A percentile compares a stretch with the other conserved stretches of the same genome.
Evolutionary conservation across 2,113 vertebrate species (phyloP).

Genomic region (Epinephelus fuscoguttatus): DNA sequence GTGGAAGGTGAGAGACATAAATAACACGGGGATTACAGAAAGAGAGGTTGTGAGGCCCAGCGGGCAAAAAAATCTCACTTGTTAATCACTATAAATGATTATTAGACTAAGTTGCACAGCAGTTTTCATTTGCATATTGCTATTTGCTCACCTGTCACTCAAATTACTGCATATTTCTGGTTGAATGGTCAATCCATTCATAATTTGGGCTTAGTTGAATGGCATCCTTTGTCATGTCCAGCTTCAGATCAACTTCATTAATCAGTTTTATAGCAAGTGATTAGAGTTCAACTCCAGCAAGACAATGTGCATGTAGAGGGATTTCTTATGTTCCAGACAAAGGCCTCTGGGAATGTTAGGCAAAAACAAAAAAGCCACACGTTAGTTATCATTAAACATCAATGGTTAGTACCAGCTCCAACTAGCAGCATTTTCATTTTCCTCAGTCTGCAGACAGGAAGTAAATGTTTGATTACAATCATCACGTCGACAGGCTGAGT

Average conservation of each 20-base stretch:
- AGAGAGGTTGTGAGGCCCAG: neutral
- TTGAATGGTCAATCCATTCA: neutral
- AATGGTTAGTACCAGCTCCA: neutral
- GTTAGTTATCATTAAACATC: neutral
- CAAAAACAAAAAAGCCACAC: neutral
- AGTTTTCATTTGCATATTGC: neutral
- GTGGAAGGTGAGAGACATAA: neutral
- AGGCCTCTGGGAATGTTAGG: conserved; percentile 12
- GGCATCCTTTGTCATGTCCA: neutral
- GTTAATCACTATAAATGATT: neutral
- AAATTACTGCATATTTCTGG: neutral
- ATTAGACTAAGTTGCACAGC: neutral
- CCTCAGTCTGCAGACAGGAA: neutral
- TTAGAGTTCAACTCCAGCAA: neutral
- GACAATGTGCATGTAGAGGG: neutral
- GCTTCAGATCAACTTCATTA: neutral
- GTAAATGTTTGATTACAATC: neutral
- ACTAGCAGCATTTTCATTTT: neutral
- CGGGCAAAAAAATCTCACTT: neutral
- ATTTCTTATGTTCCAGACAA: neutral
- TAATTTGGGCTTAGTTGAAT: neutral
- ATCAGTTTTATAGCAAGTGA: neutral
- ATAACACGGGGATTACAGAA: neutral
- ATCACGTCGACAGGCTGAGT: neutral
- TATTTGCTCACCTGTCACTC: neutral